A percentile compares a stretch with the other conserved stretches of the same genome.
Conservation (phyloP, 2,797 vertebrate genomes). For the Diplodus puntazzo region DNA sequence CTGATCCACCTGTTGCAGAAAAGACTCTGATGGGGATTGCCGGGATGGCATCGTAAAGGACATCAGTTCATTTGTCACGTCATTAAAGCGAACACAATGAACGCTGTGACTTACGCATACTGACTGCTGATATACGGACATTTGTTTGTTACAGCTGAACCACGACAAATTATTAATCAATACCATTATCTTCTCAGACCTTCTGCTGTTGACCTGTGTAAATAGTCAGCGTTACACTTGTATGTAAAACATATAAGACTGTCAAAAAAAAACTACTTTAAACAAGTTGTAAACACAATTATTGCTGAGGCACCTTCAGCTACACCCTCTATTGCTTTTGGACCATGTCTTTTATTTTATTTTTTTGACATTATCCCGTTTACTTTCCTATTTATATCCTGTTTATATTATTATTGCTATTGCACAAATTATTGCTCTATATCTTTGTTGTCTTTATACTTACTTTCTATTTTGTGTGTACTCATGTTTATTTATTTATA, state of each 20-base stretch:
- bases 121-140: not conserved
- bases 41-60: constrained; percentile 23
- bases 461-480: too few species aligned
- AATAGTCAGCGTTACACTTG: not conserved
- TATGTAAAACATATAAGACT: not conserved
- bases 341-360: too few species aligned
- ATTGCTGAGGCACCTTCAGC: too few species aligned
- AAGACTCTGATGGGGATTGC: constrained; percentile 45
- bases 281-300: not conserved
- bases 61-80: constrained; percentile 43
- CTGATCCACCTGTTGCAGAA: constrained; percentile 71
- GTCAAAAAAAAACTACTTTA: not conserved
- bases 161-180: not conserved
- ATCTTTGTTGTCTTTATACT: too few species aligned
- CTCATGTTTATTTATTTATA: too few species aligned
- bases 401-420: too few species aligned
- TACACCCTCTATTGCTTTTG: too few species aligned
- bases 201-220: not conserved
- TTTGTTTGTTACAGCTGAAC: constrained; percentile 10
- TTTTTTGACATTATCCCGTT: too few species aligned
- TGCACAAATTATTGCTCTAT: too few species aligned
- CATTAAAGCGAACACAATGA: constrained; percentile 22
- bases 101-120: not conserved
- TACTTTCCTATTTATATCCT: too few species aligned
- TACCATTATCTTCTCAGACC: not conserved